Evolutionary conservation across 53 echinoderm and acorn worm genomes (phyloP).

Genomic region (Hippasteria phrygiana): DNA sequence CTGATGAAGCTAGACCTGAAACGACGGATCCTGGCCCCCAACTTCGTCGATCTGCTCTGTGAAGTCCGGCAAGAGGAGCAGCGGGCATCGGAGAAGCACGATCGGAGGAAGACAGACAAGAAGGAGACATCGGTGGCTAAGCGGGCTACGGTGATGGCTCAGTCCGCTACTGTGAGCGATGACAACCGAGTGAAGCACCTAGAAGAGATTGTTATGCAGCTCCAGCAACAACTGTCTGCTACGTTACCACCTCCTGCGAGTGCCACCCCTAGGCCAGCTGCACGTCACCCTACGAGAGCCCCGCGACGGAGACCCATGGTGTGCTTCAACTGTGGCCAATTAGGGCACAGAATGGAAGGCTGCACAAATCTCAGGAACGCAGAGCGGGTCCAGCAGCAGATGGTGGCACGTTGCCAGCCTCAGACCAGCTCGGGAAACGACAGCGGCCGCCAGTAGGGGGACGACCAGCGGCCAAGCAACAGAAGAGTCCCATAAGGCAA

Average conservation of each 20-base stretch:
- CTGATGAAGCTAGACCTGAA: constrained; percentile 1
- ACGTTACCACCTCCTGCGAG: too few relatives aligned
- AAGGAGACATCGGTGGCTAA: neutral
- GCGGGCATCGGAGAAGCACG: neutral
- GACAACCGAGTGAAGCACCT: neutral
- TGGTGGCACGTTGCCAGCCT: constrained; percentile 37
- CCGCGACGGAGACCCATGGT: neutral
- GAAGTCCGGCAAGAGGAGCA: constrained; percentile 30
- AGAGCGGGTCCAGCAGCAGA: constrained; percentile 40
- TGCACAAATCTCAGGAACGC: constrained; percentile 56
- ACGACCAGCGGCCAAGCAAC: constrained; percentile 41
- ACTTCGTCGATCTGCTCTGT: neutral
- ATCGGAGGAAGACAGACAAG: neutral
- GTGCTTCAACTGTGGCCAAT: constrained; percentile 73
- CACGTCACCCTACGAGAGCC: neutral
- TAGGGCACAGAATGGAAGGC: constrained; percentile 51
- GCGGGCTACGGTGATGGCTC: neutral
- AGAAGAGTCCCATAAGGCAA: neutral
- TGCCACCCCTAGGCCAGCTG: neutral
- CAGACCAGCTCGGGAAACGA: constrained; percentile 68
- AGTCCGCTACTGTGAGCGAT: neutral
- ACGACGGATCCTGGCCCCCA: neutral
- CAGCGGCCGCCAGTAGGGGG: constrained; percentile 52
- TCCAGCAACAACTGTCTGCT: neutral
- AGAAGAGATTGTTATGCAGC: neutral